These are phyloP conservation scores for Lepas anatifera DNA, from an alignment of 2,888 invertebrate species.

Conservation along the genomic window DNA sequence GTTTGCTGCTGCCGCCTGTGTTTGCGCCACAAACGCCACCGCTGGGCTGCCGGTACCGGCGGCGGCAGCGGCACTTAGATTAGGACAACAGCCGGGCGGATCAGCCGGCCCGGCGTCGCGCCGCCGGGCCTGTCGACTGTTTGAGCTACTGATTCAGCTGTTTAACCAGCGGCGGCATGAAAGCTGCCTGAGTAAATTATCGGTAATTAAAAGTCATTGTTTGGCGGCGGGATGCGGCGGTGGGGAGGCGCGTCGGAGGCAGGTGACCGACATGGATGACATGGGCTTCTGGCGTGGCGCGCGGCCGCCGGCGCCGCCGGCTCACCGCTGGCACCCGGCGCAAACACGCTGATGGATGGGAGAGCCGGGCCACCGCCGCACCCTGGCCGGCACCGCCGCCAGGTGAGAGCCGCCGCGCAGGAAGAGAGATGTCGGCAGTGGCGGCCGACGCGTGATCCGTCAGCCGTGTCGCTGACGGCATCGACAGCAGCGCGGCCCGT, in stretches of 20 bases:
- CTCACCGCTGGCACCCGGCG: background rate
- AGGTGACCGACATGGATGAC: background rate
- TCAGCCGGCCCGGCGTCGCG: background rate
- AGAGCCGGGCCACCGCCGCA: background rate
- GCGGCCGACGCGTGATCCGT: background rate
- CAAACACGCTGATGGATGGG: slow-evolving; percentile 5
- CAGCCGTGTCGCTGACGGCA: background rate
- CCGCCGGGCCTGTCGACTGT: background rate
- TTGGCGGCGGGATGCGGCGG: background rate
- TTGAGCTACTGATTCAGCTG: slow-evolving; percentile 12
- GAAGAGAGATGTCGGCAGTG: background rate
- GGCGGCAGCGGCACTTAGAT: background rate
- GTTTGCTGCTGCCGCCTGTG: background rate
- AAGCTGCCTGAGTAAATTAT: slow-evolving; percentile 7
- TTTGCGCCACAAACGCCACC: background rate
- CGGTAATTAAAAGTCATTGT: slow-evolving; percentile 9
- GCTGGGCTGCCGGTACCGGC: background rate
- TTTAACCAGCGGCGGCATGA: slow-evolving; percentile 1
- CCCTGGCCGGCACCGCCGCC: too few relatives aligned
- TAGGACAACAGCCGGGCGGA: slow-evolving; percentile 5
- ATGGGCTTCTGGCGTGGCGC: slow-evolving; percentile 11
- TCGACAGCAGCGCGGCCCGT: background rate
- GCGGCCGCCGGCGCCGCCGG: background rate
- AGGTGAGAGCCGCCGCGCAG: background rate
- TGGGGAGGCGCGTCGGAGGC: background rate